Percentiles rank a stretch among this genome's conserved stretches.
Evolutionary conservation across 2,113 vertebrate genomes (phyloP).

Genomic region (Xenopus borealis): DNA sequence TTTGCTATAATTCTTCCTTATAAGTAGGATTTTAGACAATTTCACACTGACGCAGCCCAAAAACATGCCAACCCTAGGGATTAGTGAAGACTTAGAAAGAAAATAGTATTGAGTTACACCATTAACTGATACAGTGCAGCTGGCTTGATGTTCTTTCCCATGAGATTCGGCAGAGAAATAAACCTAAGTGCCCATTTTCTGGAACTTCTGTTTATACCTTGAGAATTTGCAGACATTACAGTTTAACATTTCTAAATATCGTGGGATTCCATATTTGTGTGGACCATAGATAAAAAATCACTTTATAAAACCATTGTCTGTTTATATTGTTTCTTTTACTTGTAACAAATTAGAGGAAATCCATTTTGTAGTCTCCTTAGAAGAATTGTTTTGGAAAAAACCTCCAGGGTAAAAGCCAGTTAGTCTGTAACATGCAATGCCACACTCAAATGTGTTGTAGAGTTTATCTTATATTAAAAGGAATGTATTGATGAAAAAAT

Average conservation of each 20-base stretch:
- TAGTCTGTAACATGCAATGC: not conserved
- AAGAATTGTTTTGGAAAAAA: not conserved
- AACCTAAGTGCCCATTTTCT: conserved; percentile 55
- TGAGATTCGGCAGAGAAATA: conserved; percentile 59
- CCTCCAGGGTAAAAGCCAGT: not conserved
- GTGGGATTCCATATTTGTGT: conserved; percentile 50
- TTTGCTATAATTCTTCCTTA: conserved; percentile 69
- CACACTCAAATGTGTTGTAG: not conserved
- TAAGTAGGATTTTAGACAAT: conserved; percentile 73
- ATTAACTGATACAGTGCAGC: conserved; percentile 58
- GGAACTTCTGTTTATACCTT: conserved; percentile 2
- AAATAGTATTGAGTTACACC: conserved; percentile 70
- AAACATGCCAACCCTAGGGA: conserved; percentile 73
- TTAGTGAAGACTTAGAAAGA: conserved; percentile 69
- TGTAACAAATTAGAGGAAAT: conserved; percentile 19
- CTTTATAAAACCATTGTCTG: conserved; percentile 11
- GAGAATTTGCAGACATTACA: conserved; percentile 47
- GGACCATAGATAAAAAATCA: conserved; percentile 40
- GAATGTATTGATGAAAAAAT: not conserved
- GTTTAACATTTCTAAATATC: conserved; percentile 54
- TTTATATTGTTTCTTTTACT: conserved; percentile 29
- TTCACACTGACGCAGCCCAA: conserved; percentile 66
- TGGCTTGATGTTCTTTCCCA: conserved; percentile 59
- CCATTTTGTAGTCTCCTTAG: not conserved
- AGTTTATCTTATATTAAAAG: conserved; percentile 7